Evolutionary conservation across 2,797 vertebrate genomes (phyloP).

Genomic region (Danio albolineatus): DNA sequence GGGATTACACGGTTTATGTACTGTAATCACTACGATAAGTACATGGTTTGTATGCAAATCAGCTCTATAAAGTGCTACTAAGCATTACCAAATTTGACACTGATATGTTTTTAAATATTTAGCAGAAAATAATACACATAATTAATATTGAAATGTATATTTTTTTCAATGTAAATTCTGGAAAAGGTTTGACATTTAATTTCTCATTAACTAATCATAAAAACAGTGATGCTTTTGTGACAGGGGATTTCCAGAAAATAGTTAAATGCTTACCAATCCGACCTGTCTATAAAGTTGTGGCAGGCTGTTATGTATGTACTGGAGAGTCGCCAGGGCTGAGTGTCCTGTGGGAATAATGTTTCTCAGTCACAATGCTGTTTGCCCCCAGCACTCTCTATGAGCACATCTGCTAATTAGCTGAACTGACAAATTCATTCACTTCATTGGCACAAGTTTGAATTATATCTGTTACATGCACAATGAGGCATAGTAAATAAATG

Average conservation of each 20-base stretch:
- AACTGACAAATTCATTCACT: not conserved
- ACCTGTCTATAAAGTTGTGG: not conserved
- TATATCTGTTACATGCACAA: not conserved
- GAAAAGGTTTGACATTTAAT: too few species aligned
- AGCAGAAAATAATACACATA: too few species aligned
- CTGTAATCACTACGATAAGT: too few species aligned
- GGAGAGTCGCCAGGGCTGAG: not conserved
- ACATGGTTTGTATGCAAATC: too few species aligned
- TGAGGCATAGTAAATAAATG: not conserved
- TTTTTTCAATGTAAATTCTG: too few species aligned
- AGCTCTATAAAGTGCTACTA: too few species aligned
- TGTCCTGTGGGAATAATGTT: constrained; percentile 11
- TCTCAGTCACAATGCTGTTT: not conserved
- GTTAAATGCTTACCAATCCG: not conserved
- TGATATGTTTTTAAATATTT: too few species aligned
- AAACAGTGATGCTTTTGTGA: not conserved
- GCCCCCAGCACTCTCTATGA: not conserved
- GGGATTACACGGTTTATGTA: too few species aligned
- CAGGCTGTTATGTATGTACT: not conserved
- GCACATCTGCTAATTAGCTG: not conserved
- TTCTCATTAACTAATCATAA: not conserved
- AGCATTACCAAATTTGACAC: too few species aligned
- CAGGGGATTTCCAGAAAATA: not conserved
- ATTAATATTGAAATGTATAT: too few species aligned
- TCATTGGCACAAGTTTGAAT: not conserved